Evolutionary conservation across 2,888 invertebrate genomes (phyloP).

Genomic region (Spodoptera picta): DNA sequence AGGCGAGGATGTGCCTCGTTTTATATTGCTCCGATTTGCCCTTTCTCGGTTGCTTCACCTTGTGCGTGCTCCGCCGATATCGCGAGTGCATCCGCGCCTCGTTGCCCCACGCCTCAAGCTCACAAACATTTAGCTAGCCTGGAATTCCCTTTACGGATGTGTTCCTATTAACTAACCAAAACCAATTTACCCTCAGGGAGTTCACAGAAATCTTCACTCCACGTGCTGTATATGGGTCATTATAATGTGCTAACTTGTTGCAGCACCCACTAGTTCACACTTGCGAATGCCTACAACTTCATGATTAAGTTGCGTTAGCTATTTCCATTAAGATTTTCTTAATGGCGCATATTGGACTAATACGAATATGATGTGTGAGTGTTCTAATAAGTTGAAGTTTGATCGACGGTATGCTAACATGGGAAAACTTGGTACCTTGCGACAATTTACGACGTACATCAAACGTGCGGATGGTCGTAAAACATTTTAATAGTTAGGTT

Average conservation of each 20-base stretch:
- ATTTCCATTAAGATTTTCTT: constrained; percentile 53
- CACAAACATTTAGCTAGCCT: constrained; percentile 62
- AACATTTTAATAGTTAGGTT: constrained; percentile 7
- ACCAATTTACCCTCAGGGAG: constrained; percentile 10
- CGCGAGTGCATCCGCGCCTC: constrained; percentile 71
- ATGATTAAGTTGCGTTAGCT: constrained; percentile 50
- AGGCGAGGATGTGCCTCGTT: constrained; percentile 83
- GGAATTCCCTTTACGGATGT: constrained; percentile 53
- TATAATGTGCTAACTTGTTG: constrained; percentile 33
- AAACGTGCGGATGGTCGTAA: constrained; percentile 11
- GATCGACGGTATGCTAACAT: constrained; percentile 19
- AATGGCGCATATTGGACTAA: constrained; percentile 26
- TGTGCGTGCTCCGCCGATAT: constrained; percentile 79
- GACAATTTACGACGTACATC: constrained; percentile 11
- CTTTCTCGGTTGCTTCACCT: constrained; percentile 88
- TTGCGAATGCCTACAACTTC: constrained; percentile 54
- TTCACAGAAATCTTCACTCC: constrained; percentile 5
- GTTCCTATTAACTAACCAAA: constrained; percentile 35
- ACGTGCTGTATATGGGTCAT: constrained; percentile 28
- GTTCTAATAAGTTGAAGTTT: constrained; percentile 14
- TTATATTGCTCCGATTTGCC: constrained; percentile 87
- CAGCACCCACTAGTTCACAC: constrained; percentile 28
- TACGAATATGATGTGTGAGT: constrained; percentile 37
- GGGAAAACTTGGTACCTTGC: constrained; percentile 6
- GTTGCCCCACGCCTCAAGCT: constrained; percentile 68